Conservation (phyloP, 2,888 invertebrate genomes). For the Norana najaformis region DNA sequence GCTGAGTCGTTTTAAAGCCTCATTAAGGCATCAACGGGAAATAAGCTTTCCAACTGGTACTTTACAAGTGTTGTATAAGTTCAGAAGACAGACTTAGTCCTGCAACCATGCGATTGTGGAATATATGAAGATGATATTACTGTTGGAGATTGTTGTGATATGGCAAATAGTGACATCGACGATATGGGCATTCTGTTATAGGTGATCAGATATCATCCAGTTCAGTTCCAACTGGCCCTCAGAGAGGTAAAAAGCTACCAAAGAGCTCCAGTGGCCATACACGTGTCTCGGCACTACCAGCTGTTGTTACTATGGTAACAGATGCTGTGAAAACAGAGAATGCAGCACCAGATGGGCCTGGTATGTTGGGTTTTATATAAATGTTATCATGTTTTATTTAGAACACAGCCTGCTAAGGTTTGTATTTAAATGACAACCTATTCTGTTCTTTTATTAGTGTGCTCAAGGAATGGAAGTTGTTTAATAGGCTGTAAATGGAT, state of each 20-base stretch:
- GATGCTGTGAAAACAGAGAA: not conserved
- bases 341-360: not conserved
- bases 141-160: no score
- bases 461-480: no score
- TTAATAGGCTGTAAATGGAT: no score
- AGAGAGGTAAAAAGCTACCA: not conserved
- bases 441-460: no score
- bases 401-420: no score
- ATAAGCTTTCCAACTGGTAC: no score
- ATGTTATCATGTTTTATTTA: not conserved
- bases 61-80: no score
- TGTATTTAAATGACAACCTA: not conserved
- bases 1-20: no score
- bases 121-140: not conserved
- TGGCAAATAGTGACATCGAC: not conserved
- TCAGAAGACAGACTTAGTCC: no score
- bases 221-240: not conserved
- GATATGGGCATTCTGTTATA: not conserved
- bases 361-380: not conserved
- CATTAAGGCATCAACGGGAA: no score
- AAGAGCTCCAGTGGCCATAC: not conserved
- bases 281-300: not conserved
- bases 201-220: not conserved
- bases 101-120: no score
- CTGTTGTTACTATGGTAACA: not conserved